Percentiles rank a stretch among this genome's conserved stretches.
Conservation (phyloP, 2,797 vertebrate genomes). For the Cyclopterus lumpus region DNA sequence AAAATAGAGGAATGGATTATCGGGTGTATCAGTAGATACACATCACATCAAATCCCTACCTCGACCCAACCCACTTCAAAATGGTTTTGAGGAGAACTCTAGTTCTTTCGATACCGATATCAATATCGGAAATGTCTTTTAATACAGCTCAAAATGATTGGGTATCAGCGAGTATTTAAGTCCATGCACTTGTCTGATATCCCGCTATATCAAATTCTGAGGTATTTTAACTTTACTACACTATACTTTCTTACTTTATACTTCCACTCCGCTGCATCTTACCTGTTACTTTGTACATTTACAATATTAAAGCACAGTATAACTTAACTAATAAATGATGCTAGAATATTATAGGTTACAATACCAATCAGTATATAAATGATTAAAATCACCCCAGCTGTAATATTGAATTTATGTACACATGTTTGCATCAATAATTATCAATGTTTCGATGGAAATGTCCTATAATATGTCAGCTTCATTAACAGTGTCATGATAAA, state of each 20-base stretch:
- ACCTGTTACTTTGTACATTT: neutral
- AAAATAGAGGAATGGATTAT: neutral
- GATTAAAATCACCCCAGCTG: neutral
- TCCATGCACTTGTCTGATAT: too few species aligned
- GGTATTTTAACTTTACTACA: neutral
- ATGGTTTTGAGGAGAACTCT: neutral
- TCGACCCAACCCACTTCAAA: neutral
- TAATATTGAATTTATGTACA: neutral
- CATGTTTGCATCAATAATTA: neutral
- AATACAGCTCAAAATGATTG: neutral
- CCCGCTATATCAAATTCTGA: neutral
- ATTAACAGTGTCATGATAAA: neutral
- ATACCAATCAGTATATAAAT: neutral
- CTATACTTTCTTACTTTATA: too few species aligned
- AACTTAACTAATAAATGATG: too few species aligned
- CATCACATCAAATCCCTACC: neutral
- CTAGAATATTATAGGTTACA: neutral
- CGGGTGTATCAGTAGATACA: neutral
- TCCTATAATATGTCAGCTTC: neutral
- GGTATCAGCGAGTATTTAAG: neutral
- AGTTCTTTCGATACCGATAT: neutral
- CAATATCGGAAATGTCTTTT: neutral
- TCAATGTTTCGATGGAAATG: neutral
- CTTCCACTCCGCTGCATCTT: too few species aligned
- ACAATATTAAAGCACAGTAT: neutral